phyloP scores from a whole-genome alignment of 2,797 vertebrate genomes.

The Danio choprae region DNA sequence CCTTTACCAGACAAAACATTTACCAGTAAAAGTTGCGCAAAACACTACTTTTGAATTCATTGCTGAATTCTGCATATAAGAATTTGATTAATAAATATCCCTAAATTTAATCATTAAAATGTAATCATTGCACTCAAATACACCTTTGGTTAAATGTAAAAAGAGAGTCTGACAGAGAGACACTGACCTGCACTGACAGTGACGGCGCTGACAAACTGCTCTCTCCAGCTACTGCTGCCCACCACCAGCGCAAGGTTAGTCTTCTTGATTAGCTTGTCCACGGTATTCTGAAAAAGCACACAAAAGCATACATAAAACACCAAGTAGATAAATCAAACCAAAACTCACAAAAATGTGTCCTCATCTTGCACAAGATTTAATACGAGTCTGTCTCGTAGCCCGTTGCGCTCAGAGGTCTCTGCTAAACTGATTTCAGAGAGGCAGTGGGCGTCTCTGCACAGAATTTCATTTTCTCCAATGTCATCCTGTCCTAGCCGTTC shows the following conservation, averaged over 20 bases:
- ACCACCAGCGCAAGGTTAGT: slow-evolving; percentile 89
- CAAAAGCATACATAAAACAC: slow-evolving; percentile 49
- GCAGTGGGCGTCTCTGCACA: not conserved
- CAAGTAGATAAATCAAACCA: slow-evolving; percentile 22
- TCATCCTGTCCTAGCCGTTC: slow-evolving; percentile 24
- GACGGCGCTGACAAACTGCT: slow-evolving; percentile 89
- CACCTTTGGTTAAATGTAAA: slow-evolving; percentile 26
- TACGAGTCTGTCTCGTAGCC: slow-evolving; percentile 13
- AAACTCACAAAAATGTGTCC: slow-evolving; percentile 32
- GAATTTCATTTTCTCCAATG: slow-evolving; percentile 43
- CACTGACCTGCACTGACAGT: slow-evolving; percentile 88
- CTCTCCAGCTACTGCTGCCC: slow-evolving; percentile 90
- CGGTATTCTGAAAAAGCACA: slow-evolving; percentile 79
- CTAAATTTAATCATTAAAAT: too few species aligned
- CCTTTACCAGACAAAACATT: too few species aligned
- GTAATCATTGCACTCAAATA: not conserved
- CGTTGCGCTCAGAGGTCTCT: not conserved
- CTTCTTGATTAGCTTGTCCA: slow-evolving; percentile 91
- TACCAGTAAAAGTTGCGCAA: too few species aligned
- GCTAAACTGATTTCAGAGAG: slow-evolving; percentile 47
- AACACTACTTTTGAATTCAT: too few species aligned
- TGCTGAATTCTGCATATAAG: too few species aligned
- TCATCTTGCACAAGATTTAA: slow-evolving; percentile 41
- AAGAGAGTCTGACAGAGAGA: slow-evolving; percentile 14
- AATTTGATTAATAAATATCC: too few species aligned